Percentiles rank a stretch among this genome's conserved stretches.
Evolutionary conservation across 1,140 invertebrate species (phyloP).

Genomic region (Telenomus remus): DNA sequence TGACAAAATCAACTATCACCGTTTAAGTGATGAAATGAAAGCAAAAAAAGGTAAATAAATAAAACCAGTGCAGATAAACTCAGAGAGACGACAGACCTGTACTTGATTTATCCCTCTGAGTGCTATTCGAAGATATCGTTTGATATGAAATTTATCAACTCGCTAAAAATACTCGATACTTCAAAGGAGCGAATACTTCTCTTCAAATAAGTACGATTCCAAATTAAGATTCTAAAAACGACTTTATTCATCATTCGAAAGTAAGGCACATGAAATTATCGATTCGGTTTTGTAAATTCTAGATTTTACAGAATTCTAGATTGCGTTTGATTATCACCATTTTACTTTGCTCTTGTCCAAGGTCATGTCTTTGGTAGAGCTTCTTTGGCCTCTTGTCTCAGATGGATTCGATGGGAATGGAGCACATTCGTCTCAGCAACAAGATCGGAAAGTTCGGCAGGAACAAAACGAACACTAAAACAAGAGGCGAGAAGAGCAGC

Average conservation of each 20-base stretch:
- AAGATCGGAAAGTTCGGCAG: constrained; percentile 71
- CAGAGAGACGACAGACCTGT: too few species aligned
- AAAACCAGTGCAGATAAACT: too few species aligned
- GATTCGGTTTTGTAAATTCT: neutral
- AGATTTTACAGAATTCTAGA: neutral
- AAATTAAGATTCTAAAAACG: neutral
- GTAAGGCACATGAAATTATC: neutral
- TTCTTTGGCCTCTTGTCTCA: constrained; percentile 53
- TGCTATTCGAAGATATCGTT: neutral
- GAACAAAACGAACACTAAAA: constrained; percentile 67
- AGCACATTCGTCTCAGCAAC: constrained; percentile 69
- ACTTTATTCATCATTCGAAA: neutral
- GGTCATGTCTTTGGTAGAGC: constrained; percentile 34
- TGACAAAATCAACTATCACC: too few species aligned
- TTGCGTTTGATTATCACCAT: neutral
- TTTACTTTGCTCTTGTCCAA: neutral
- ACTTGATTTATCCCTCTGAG: too few species aligned
- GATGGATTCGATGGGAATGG: constrained; percentile 71
- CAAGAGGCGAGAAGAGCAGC: constrained; percentile 68
- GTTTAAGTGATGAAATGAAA: too few species aligned
- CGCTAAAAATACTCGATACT: neutral
- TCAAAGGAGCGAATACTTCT: too few species aligned
- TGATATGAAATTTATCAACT: neutral
- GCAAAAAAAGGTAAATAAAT: too few species aligned
- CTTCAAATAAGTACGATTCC: neutral